Conservation (phyloP, 2,797 vertebrate genomes). For the Setipinna tenuifilis region DNA sequence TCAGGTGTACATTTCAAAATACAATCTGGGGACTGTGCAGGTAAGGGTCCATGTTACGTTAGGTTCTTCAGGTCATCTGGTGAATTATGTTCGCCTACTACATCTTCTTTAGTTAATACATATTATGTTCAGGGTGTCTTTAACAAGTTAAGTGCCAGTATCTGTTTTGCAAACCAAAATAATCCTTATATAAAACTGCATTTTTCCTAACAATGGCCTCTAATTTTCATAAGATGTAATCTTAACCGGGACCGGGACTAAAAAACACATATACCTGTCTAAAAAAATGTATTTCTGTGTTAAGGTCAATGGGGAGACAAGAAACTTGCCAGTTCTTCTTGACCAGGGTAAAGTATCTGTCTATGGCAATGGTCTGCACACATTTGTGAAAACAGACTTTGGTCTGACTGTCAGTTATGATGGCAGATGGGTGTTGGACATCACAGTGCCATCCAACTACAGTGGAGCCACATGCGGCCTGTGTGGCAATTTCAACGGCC, state of each 20-base stretch:
- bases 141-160: no score
- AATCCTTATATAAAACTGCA: no score
- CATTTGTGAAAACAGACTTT: slow-evolving; percentile 62
- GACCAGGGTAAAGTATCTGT: slow-evolving; percentile 63
- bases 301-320: slow-evolving; percentile 67
- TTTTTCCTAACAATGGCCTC: no score
- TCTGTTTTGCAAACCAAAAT: no score
- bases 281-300: neutral
- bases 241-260: neutral
- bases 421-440: slow-evolving; percentile 57
- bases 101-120: neutral
- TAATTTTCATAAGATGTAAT: no score
- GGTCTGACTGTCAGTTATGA: slow-evolving; percentile 77
- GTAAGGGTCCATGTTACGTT: slow-evolving; percentile 50
- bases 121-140: no score
- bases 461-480: slow-evolving; percentile 72
- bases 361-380: slow-evolving; percentile 67
- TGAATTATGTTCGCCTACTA: no score
- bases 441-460: slow-evolving; percentile 73
- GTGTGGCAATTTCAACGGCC: slow-evolving; percentile 81
- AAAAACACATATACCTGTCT: neutral
- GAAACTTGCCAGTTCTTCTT: slow-evolving; percentile 69
- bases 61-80: neutral
- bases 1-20: slow-evolving; percentile 53
- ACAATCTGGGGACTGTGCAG: slow-evolving; percentile 48